Conservation (phyloP, 2,888 invertebrate genomes). For the Catocala sponsa region DNA sequence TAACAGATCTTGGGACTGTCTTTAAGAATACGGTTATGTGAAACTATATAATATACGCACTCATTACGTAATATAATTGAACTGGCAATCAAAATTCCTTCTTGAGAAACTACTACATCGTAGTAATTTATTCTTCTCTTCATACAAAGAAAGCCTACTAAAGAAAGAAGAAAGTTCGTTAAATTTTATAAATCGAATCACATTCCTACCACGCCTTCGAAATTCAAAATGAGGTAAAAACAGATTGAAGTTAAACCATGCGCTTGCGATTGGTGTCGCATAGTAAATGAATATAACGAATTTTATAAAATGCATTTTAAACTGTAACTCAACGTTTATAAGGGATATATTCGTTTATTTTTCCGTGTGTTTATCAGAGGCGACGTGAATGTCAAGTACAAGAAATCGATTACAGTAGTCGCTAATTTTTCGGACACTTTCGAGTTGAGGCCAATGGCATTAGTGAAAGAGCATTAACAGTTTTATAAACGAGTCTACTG, state of each 20-base stretch:
- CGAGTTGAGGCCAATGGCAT: slow-evolving; percentile 66
- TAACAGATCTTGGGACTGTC: slow-evolving; percentile 30
- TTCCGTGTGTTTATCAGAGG: slow-evolving; percentile 35
- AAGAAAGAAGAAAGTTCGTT: slow-evolving; percentile 56
- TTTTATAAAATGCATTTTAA: slow-evolving; percentile 39
- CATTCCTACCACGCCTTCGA: slow-evolving; percentile 62
- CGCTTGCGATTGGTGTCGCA: slow-evolving; percentile 58
- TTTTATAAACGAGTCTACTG: slow-evolving; percentile 29
- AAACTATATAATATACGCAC: slow-evolving; percentile 12
- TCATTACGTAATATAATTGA: slow-evolving; percentile 6
- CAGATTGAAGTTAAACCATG: slow-evolving; percentile 57
- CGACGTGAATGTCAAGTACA: slow-evolving; percentile 82
- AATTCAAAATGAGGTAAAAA: slow-evolving; percentile 71
- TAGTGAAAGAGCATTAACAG: slow-evolving; percentile 68
- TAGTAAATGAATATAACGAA: slow-evolving; percentile 50
- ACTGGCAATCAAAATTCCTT: slow-evolving; percentile 2
- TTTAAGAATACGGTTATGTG: slow-evolving; percentile 32
- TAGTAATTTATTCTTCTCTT: slow-evolving; percentile 23
- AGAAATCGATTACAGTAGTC: slow-evolving; percentile 77
- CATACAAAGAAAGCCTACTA: slow-evolving; percentile 30
- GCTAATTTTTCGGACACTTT: slow-evolving; percentile 78
- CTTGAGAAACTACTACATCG: slow-evolving; percentile 5
- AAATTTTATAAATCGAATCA: slow-evolving; percentile 69
- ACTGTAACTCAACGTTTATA: slow-evolving; percentile 44
- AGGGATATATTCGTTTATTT: slow-evolving; percentile 50